Base-by-base conservation (phyloP, 2,888 invertebrate genomes). In the Synanthedon vespiformis region DNA sequence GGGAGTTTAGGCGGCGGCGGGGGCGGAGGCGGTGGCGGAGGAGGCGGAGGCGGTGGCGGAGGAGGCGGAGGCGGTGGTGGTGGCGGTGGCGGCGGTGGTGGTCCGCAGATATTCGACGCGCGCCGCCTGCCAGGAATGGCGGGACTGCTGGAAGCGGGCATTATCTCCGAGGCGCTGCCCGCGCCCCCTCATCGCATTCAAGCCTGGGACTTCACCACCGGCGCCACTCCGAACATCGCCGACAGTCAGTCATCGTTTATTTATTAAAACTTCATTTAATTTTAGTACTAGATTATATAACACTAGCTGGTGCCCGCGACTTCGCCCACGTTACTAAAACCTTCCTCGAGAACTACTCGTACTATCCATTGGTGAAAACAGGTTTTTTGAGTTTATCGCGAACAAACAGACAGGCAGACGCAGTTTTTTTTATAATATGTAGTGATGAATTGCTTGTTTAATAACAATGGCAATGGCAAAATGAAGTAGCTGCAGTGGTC, bases 181-280 rank as follows among this genome's bases (percentile, higher is more conserved):
- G 90, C 91, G 49, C 90, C 92, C 48, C 92, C 92, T 61, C 93
- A 95, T 77, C 88, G 95, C 58, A 93, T 95, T 62, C 95, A 95
- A 80, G 92, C 91, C 48, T 95, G 95, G 95, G 93, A 95, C 82
- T 93, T 95, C 76, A 90, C 91, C 3, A 86, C 89, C 49, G 90
- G 90, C 56, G 80, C 86, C 61, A 90, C 94, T 57, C 95, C 95
- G 0, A 91, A 93, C 65, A 92, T 95, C 57, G 89, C 90, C 48
- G 90, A 93, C 70, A 88, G 94, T 94, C 74, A 84, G 90, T 85
- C 41, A 11, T 6, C 22, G 48, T 14, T 14, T 44, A 44, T 50
- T 40, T 34, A 13, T 40, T 22, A 22, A 11, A 12, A 12, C 34
- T n/a, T 10, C 13, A n/a, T 27, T 8, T 8, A 8, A 8, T 27